Evolutionary conservation across 2,797 vertebrate species (phyloP).

Genomic region (Lycodopsis pacificus): DNA sequence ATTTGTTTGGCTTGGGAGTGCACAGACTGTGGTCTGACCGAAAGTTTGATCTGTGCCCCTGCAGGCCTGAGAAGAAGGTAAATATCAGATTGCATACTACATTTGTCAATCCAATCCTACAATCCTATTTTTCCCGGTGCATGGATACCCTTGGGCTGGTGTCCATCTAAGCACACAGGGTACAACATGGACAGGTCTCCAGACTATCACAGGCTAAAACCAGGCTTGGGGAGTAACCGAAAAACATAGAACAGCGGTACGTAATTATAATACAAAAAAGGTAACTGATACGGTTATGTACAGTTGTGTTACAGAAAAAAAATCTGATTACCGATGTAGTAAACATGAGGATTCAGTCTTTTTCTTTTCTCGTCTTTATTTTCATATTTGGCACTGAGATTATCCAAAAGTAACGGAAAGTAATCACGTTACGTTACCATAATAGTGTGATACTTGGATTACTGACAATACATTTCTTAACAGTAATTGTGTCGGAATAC

Average conservation of each 20-base stretch:
- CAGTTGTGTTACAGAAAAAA: too few species aligned
- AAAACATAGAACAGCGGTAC: too few species aligned
- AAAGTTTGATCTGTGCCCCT: slow-evolving; percentile 9
- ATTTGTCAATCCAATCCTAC: neutral
- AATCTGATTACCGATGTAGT: too few species aligned
- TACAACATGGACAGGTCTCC: neutral
- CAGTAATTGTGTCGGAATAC: neutral
- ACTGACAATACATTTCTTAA: neutral
- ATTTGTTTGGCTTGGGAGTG: neutral
- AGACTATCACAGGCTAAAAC: neutral
- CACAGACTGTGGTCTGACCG: neutral
- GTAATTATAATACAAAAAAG: too few species aligned
- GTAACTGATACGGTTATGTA: too few species aligned
- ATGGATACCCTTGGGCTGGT: neutral
- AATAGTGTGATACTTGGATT: neutral
- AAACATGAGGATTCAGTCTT: too few species aligned
- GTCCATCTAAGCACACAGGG: neutral
- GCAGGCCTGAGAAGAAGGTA: neutral
- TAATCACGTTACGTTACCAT: neutral
- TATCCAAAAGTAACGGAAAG: neutral
- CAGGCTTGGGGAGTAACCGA: neutral
- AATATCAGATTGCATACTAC: neutral
- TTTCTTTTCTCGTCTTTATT: neutral
- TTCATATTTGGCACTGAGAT: neutral
- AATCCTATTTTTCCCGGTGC: neutral